Evolutionary conservation across 2,113 vertebrate species (phyloP).

Genomic region (Ceratotherium simum): DNA sequence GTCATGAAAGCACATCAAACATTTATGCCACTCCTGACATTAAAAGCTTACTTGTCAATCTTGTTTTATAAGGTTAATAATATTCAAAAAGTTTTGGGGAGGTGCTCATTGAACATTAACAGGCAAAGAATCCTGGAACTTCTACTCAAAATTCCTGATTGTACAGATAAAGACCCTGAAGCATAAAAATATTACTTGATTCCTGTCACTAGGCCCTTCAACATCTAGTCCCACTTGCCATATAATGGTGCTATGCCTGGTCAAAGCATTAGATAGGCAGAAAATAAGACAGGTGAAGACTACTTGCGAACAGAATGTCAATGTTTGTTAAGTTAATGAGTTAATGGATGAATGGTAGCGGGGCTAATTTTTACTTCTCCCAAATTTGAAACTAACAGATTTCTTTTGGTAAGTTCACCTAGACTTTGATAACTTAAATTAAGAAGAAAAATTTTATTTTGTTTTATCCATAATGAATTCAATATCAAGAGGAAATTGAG

Average conservation of each 20-base stretch:
- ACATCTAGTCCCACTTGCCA: not conserved
- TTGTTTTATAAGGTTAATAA: not conserved
- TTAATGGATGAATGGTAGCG: not conserved
- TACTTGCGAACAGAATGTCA: not conserved
- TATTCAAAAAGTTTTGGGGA: not conserved
- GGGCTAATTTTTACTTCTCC: not conserved
- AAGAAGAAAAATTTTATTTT: not conserved
- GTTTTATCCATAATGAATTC: not conserved
- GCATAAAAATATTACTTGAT: not conserved
- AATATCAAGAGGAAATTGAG: not conserved
- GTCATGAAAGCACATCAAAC: not conserved
- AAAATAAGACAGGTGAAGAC: not conserved
- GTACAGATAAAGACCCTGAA: not conserved
- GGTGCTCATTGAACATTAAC: not conserved
- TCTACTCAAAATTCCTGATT: not conserved
- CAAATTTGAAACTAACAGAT: not conserved
- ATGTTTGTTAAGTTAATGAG: not conserved
- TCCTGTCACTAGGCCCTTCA: not conserved
- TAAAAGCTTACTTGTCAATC: not conserved
- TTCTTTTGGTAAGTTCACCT: not conserved
- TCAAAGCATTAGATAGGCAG: not conserved
- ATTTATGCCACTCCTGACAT: not conserved
- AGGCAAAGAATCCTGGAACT: not conserved
- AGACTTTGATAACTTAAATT: not conserved
- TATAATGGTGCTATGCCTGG: not conserved